These are phyloP conservation scores for Cosmorhoe ocellata DNA, from an alignment of 2,888 invertebrate genomes.

Conservation along the genomic window DNA sequence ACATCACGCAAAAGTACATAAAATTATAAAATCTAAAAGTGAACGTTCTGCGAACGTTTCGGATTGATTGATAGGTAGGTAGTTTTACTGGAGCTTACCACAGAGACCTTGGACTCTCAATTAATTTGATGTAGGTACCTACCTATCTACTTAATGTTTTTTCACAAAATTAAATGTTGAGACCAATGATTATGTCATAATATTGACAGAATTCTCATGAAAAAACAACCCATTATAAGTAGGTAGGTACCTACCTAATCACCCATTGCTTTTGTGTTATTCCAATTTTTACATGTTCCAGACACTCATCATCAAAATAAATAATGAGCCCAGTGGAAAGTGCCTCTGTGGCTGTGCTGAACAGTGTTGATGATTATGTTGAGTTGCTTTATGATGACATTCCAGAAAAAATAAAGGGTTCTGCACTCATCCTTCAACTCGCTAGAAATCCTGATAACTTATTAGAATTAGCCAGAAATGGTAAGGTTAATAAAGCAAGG, in stretches of 20 bases:
- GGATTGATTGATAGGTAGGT: too few species aligned
- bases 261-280: not conserved
- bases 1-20: too few species aligned
- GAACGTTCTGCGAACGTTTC: too few species aligned
- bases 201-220: too few species aligned
- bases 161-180: too few species aligned
- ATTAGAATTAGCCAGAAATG: slow-evolving; percentile 95
- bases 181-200: too few species aligned
- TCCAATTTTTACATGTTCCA: not conserved
- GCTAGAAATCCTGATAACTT: slow-evolving; percentile 97
- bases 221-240: too few species aligned
- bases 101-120: too few species aligned
- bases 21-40: too few species aligned
- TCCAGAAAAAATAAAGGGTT: slow-evolving; percentile 95
- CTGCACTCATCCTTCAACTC: slow-evolving; percentile 94
- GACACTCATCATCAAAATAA: slow-evolving; percentile 1
- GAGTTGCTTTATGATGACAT: slow-evolving; percentile 98
- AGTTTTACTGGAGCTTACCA: too few species aligned
- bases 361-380: slow-evolving; percentile 95
- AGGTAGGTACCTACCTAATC: not conserved
- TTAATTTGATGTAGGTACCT: too few species aligned
- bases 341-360: slow-evolving; percentile 84
- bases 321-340: slow-evolving; percentile 82
- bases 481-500: slow-evolving; percentile 68
- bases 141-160: too few species aligned